Evolutionary conservation across 2,113 vertebrate species (phyloP), one percentile per base, ranked within the genome.

Genomic region (Lepus timidus): DNA sequence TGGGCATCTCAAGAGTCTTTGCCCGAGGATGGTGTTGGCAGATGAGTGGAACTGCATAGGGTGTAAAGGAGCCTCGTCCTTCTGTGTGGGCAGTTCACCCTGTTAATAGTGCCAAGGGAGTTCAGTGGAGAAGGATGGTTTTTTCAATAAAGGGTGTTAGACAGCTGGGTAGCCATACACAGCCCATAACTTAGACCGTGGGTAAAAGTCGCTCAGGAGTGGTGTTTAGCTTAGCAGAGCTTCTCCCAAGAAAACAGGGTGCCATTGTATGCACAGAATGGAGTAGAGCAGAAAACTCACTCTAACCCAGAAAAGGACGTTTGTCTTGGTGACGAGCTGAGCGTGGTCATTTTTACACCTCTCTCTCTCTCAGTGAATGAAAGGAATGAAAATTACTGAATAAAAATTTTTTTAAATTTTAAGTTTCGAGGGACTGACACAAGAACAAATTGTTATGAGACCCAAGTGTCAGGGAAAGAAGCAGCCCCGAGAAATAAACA

Each of bases 31-130:
- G 44, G 3, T 2, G 17, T 13, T 73, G 65, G 64, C 71, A 44
- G 79, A 6, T 33, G 31, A 17, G 10, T 6, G 19, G 29, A 64
- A 8, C 7, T 27, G 39, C 70, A 3, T 33, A 1, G 8, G 1
- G 64, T 25, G 44, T 51, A 39, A 5, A 22, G n/a, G 33, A 31
- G 1, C 9, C 33, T 22, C 9, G 5, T 2, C 7, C 29, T 33
- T 14, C 0, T 16, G 6, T 4, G 7, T 52, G 31, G 6, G n/a
- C 4, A 22, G 3, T 27, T 16, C 23, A 6, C 27, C 16, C 51
- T 39, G 39, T 2, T 12, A 0, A 11, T 17, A 10, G 22, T 11
- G 25, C 25, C 22, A 0, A 1, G 13, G n/a, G 36, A 10, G 1
- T 20, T 22, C 23, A 25, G 1, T 6, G 14, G 84, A 36, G 31